Base-by-base conservation (phyloP, 2,888 invertebrate genomes). In the Rapana venosa region DNA sequence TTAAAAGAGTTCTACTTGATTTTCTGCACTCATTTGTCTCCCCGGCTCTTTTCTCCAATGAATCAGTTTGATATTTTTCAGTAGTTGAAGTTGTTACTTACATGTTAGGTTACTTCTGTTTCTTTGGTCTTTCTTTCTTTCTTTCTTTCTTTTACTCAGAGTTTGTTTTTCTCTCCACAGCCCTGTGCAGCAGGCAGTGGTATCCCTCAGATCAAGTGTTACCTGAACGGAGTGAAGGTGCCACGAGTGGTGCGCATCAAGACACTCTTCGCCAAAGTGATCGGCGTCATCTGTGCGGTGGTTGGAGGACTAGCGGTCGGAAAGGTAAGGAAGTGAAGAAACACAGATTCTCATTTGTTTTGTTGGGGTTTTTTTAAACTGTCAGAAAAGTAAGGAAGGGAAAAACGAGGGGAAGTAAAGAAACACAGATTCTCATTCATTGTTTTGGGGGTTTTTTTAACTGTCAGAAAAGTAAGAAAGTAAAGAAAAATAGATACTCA, bases 141-240 rank as follows among this genome's bases (percentile, higher is more conserved):
- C 35, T 35, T 79, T 35, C 79, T 35, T 32, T 36, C n/a, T 35
- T 35, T 66, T 13, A 22, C 13, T 66, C 66, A 22, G 5, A 22
- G 20, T 66, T 26, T 66, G 5, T 66, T 26, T 2, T 22, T 47
- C 81, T 83, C 47, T 13, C 22, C 35, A 35, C 96, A 98, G 97
- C 99, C 99, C 11, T 98, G 98, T 74, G 99, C 99, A 58, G 98
- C 98, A 1, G 99, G 99, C 1, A 99, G 99, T 96, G 99, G 99
- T 22, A 99, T 99, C 94, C 99, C 99, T 0, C 98, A 99, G 97
- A 98, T 99, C 0, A 99, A 99, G 97, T 99, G 99, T 96, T 99
- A 99, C 96, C 96, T 99, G 83, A 99, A 99, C 96, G 99, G 99
- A 2, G 98, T 99, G 0, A 99, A 99, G 96, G 97, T 99, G 79